A percentile compares a stretch with the other conserved stretches of the same genome.
Conservation (phyloP, 2,113 vertebrate species). For the Tylochromis polylepis region DNA sequence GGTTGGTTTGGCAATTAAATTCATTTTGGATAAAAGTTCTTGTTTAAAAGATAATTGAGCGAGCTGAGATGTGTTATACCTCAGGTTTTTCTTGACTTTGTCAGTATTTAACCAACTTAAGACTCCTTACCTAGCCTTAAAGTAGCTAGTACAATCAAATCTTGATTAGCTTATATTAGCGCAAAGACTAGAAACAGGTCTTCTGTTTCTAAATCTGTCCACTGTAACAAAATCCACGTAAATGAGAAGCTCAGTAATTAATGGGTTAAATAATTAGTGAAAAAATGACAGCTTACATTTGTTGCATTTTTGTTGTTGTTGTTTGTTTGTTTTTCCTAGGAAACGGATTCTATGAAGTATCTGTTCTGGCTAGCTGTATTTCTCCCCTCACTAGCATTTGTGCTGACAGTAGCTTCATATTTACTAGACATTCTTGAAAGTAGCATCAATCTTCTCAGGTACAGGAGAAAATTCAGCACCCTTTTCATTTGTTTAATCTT, state of each 20-base stretch:
- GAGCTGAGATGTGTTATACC: not conserved
- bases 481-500: not conserved
- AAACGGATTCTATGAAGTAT: not conserved
- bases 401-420: not conserved
- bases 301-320: not conserved
- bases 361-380: not conserved
- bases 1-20: not conserved
- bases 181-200: not conserved
- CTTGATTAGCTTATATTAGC: not conserved
- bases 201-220: not conserved
- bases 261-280: not conserved
- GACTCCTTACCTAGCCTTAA: not conserved
- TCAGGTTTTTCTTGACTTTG: not conserved
- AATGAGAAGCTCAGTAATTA: not conserved
- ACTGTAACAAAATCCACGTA: not conserved
- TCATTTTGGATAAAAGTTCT: not conserved
- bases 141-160: not conserved
- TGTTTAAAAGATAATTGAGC: not conserved
- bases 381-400: not conserved
- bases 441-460: not conserved
- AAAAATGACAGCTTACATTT: not conserved
- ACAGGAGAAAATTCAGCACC: not conserved
- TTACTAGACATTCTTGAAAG: not conserved
- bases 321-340: accelerated
- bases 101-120: not conserved